Percentiles rank a stretch among this genome's conserved stretches.
Evolutionary conservation across 2,113 vertebrate species (phyloP).

Genomic region (Macrotus californicus): DNA sequence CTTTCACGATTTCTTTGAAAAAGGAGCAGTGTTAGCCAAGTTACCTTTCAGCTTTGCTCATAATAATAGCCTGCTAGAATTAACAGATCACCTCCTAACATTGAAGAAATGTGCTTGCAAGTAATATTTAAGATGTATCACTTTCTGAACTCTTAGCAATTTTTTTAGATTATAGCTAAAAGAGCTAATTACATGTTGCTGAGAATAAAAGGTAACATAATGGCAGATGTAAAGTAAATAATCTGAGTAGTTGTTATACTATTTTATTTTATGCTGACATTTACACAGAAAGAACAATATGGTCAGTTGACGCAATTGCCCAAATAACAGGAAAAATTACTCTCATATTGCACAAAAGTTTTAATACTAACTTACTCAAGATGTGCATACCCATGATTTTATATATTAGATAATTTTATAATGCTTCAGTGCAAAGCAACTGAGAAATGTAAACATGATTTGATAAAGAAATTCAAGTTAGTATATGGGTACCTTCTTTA

Average conservation of each 20-base stretch:
- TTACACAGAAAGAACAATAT: not conserved
- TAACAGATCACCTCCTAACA: not conserved
- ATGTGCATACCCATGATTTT: not conserved
- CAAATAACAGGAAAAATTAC: slow-evolving; percentile 2
- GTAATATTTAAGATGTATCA: not conserved
- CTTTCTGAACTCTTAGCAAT: not conserved
- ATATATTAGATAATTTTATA: not conserved
- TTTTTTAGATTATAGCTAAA: not conserved
- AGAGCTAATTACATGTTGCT: not conserved
- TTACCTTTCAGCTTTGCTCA: not conserved
- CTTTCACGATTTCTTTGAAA: not conserved
- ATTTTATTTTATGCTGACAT: not conserved
- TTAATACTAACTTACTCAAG: not conserved
- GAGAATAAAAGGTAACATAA: slow-evolving; percentile 16
- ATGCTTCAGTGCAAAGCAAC: not conserved
- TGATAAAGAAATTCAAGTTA: not conserved
- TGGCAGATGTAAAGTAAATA: not conserved
- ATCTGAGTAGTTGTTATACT: not conserved
- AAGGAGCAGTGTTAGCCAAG: not conserved
- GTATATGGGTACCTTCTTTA: not conserved
- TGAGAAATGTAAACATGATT: not conserved
- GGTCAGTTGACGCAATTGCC: not conserved
- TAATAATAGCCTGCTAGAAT: not conserved
- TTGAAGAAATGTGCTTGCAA: not conserved
- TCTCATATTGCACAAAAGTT: not conserved